Evolutionary conservation across 2,113 vertebrate species (phyloP).

Genomic region (Hippocampus barbouri): DNA sequence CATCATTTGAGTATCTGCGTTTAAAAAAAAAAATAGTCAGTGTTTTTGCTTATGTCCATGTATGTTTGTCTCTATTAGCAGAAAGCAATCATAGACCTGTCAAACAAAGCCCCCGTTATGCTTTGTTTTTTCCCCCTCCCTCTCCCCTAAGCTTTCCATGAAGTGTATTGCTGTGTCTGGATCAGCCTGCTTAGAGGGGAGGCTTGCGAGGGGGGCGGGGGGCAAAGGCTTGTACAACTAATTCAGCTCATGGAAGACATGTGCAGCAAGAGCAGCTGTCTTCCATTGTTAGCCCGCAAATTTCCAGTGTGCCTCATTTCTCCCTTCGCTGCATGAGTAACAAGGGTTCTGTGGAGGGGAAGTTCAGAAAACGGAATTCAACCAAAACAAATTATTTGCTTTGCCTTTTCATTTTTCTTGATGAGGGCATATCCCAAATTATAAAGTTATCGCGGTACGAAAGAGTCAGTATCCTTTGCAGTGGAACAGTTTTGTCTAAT

Average conservation of each 20-base stretch:
- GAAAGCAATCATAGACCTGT: constrained; percentile 58
- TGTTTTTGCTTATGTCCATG: constrained; percentile 18
- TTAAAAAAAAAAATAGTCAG: not conserved
- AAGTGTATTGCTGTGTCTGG: constrained; percentile 61
- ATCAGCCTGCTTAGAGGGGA: constrained; percentile 48
- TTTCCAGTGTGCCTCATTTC: constrained; percentile 75
- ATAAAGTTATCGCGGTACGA: not conserved
- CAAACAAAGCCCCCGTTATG: constrained; percentile 65
- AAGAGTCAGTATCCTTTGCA: not conserved
- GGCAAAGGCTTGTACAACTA: constrained; percentile 65
- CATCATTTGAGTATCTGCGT: not conserved
- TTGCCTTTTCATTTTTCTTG: not conserved
- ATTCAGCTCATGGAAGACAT: constrained; percentile 78
- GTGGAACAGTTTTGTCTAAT: not conserved
- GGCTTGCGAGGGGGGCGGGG: constrained; percentile 34
- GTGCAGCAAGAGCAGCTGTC: constrained; percentile 75
- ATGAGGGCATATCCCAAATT: not conserved
- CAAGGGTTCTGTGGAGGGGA: constrained; percentile 40
- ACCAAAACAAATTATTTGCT: constrained; percentile 16
- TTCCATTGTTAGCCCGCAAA: constrained; percentile 75
- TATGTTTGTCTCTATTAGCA: constrained; percentile 32
- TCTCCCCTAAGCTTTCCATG: constrained; percentile 56
- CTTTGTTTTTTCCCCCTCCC: constrained; percentile 43
- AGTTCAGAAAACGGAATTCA: constrained; percentile 45
- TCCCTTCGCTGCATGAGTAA: constrained; percentile 68